A percentile compares a stretch with the other conserved stretches of the same genome.
phyloP scores from a whole-genome alignment of 1,140 invertebrate genomes.

The Mactra quadrangularis region DNA sequence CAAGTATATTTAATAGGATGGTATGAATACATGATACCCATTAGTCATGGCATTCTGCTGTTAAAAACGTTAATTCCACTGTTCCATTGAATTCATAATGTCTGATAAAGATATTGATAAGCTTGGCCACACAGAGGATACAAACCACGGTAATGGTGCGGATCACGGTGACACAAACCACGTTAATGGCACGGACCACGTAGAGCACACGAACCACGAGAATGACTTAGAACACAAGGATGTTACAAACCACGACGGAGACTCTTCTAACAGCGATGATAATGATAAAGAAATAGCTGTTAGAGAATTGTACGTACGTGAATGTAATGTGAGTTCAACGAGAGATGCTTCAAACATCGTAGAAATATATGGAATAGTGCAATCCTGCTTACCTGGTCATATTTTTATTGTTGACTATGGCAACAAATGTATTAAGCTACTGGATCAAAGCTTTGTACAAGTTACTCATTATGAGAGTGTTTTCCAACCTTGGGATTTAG shows the following conservation, averaged over 20 bases:
- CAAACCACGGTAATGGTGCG: not conserved
- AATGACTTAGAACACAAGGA: too few relatives aligned
- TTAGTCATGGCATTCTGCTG: too few relatives aligned
- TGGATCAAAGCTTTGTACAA: not conserved
- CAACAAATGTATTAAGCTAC: constrained; percentile 9
- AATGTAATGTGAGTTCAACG: constrained; percentile 13
- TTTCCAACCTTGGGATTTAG: constrained; percentile 26
- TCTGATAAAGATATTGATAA: too few relatives aligned
- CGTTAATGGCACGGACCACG: not conserved
- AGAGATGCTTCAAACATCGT: not conserved
- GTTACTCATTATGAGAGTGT: not conserved
- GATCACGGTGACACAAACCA: not conserved
- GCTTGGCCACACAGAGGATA: not conserved
- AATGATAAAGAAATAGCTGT: not conserved
- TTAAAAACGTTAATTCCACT: too few relatives aligned
- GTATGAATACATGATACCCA: too few relatives aligned
- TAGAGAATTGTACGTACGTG: constrained; percentile 5
- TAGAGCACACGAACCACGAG: too few relatives aligned
- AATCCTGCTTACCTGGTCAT: not conserved
- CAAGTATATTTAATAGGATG: too few relatives aligned
- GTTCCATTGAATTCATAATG: too few relatives aligned
- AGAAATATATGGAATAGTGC: constrained; percentile 13
- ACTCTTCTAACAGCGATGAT: not conserved
- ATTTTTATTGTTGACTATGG: constrained; percentile 27
- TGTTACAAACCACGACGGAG: too few relatives aligned